These are phyloP conservation scores for Schrankia costaestrigalis DNA, from an alignment of 2,888 invertebrate species.

Conservation along the genomic window DNA sequence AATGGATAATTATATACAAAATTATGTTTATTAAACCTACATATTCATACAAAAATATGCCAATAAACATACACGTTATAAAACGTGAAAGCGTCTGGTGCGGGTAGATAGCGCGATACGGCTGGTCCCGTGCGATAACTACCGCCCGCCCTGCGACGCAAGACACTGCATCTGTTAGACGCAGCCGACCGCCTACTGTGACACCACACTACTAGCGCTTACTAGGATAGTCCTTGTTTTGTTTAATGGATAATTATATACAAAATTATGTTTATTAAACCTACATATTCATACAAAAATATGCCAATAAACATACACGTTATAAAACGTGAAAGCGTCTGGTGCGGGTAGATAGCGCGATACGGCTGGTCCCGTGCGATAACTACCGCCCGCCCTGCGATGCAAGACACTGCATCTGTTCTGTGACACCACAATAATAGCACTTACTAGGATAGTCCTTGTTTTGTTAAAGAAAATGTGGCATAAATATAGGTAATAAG, in stretches of 20 bases:
- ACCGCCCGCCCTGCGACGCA: constrained; percentile 36
- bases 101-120: constrained; percentile 51
- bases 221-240: constrained; percentile 4
- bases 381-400: constrained; percentile 39
- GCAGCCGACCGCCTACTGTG: constrained; percentile 21
- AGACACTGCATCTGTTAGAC: constrained; percentile 36
- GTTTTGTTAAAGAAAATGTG: background rate
- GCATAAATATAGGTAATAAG: too few species aligned
- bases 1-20: too few species aligned
- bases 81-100: constrained; percentile 49
- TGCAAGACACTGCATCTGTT: constrained; percentile 36
- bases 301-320: constrained; percentile 40
- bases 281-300: constrained; percentile 3
- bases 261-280: too few species aligned
- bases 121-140: constrained; percentile 54
- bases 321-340: constrained; percentile 51
- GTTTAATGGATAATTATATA: background rate
- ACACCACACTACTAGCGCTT: constrained; percentile 1
- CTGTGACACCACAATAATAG: constrained; percentile 2
- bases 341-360: constrained; percentile 49
- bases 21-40: background rate
- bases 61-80: constrained; percentile 47
- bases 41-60: constrained; percentile 8
- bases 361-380: constrained; percentile 56
- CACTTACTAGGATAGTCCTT: constrained; percentile 4